Percentiles rank a stretch among this genome's conserved stretches.
These are phyloP conservation scores for Eristalis intricaria DNA, from an alignment of 2,888 invertebrate species.

Conservation along the genomic window DNA sequence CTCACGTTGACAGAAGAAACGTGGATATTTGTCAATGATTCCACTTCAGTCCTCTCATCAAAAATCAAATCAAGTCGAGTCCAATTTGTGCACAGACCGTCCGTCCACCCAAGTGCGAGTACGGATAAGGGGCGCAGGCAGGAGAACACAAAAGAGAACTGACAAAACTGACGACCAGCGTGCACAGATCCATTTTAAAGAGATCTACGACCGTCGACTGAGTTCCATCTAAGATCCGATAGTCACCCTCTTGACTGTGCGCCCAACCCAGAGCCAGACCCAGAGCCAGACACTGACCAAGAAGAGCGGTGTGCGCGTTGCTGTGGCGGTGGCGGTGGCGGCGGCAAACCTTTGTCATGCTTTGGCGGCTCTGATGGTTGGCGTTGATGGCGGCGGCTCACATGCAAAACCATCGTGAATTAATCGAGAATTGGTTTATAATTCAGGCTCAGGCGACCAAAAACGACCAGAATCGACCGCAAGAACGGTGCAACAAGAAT, in stretches of 20 bases:
- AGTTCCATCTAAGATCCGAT: conserved; percentile 33
- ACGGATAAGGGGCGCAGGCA: no score
- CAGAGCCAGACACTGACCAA: not conserved
- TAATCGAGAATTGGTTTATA: conserved; percentile 69
- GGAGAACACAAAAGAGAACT: conserved; percentile 2
- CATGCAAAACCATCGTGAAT: conserved; percentile 71
- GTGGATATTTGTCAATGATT: conserved; percentile 59
- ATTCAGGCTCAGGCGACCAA: conserved; percentile 56
- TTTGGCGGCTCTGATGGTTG: not conserved
- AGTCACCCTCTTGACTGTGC: conserved; percentile 16
- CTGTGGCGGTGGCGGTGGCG: not conserved
- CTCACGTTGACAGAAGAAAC: conserved; percentile 23
- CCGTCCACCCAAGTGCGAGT: not conserved
- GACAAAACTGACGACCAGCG: conserved; percentile 1
- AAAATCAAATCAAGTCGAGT: conserved; percentile 56
- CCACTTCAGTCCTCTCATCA: conserved; percentile 49
- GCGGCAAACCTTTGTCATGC: conserved; percentile 58
- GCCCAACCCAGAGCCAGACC: conserved; percentile 1
- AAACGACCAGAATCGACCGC: conserved; percentile 26
- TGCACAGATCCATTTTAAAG: conserved; percentile 23
- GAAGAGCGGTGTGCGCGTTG: not conserved
- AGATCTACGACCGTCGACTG: conserved; percentile 8
- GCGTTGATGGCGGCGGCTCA: conserved; percentile 40
- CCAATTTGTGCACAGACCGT: conserved; percentile 39
- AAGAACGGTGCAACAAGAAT: conserved; percentile 2